A percentile compares a stretch with the other conserved stretches of the same genome.
These are phyloP conservation scores for Drosophila sp. DNA, from an alignment of 1,140 invertebrate species.

Conservation along the genomic window DNA sequence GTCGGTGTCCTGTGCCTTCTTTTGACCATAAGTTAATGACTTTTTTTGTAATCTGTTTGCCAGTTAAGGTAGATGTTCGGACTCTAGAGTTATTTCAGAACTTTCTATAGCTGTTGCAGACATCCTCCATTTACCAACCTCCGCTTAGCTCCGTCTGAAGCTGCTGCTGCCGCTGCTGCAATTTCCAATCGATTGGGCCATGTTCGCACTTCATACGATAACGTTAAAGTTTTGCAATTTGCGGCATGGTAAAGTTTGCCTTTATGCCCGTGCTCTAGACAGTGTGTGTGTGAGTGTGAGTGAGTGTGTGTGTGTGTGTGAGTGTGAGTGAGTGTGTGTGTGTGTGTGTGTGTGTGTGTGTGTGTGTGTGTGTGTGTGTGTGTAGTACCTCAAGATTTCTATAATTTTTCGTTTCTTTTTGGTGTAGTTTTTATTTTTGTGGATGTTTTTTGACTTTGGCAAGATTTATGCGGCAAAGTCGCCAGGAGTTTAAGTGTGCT, in stretches of 20 bases:
- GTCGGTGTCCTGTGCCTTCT: background rate
- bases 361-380: too few species aligned
- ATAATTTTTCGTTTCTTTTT: conserved; percentile 62
- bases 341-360: too few species aligned
- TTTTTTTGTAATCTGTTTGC: conserved; percentile 11
- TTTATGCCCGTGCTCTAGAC: conserved; percentile 46
- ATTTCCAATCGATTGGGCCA: conserved; percentile 78
- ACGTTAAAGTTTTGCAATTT: conserved; percentile 79
- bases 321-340: too few species aligned
- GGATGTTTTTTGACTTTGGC: conserved; percentile 55
- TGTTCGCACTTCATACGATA: conserved; percentile 80
- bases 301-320: too few species aligned
- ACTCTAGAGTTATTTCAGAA: conserved; percentile 8
- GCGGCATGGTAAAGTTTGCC: conserved; percentile 76
- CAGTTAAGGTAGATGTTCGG: conserved; percentile 6
- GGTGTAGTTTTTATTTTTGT: conserved; percentile 27
- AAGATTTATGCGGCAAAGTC: conserved; percentile 79
- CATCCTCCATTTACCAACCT: conserved; percentile 3
- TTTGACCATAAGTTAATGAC: conserved; percentile 4
- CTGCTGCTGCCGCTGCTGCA: conserved; percentile 57
- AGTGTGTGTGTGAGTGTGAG: background rate
- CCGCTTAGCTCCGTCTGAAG: conserved; percentile 13
- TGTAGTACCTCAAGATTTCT: conserved; percentile 69
- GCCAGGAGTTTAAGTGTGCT: conserved; percentile 66
- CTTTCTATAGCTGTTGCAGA: conserved; percentile 9